Evolutionary conservation across 2,888 invertebrate species (phyloP), one percentile per base, ranked within the genome.

Genomic region (Clunio marinus): DNA sequence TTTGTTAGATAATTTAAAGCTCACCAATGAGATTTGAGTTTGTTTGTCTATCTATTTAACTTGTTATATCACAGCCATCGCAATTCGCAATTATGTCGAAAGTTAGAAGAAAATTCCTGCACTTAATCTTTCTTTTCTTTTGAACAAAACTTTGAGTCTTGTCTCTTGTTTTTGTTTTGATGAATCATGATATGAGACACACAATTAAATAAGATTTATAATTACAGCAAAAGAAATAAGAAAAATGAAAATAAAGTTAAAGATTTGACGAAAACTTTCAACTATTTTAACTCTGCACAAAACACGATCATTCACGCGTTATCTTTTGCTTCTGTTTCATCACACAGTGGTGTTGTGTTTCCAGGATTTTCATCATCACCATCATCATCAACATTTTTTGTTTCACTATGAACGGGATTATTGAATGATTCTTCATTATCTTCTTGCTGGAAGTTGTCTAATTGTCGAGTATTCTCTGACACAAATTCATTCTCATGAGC

Each of bases 341-440:
- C 77, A 51, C 76, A 76, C 24, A 76, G 72, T 1, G 76, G 76
- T 10, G 76, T 77, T 69, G 73, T 75, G 65, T 71, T 70, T 35
- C 66, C 69, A 58, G 66, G 69, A 37, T 70, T 65, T 25, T 55
- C 24, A 25, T 62, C 45, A 51, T 71, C 60, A 58, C 70, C 45
- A 70, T 69, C 17, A 66, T 24, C 68, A 28, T 58, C 28, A 8
- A 24, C 63, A 35, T 63, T 68, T 55, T 24, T n/a, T 27, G 13
- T 32, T 15, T 41, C 20, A 57, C 27, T n/a, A 5, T 41, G n/a
- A 10, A 10, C 7, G 20, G 17, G 25, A 45, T 46, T 25, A 17
- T 28, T 51, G 41, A 15, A 41, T 66, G 65, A 13, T 66, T 70
- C 37, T 32, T 69, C 70, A 46, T 60, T 70, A 41, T 70, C 70